Conservation (phyloP, 2,888 invertebrate genomes). For the Sinhomidia bicolor region DNA sequence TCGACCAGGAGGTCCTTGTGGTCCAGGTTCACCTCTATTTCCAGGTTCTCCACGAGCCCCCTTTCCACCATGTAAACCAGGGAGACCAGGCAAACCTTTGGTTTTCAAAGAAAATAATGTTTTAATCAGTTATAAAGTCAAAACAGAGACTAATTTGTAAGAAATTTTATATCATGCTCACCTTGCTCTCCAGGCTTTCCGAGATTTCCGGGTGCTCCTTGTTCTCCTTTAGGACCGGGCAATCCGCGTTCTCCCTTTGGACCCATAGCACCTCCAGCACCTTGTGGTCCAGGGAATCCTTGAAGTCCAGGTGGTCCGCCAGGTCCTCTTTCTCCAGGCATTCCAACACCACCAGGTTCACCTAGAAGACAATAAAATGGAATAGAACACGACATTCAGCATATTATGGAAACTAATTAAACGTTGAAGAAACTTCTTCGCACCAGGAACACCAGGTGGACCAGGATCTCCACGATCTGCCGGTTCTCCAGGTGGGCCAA, state of each 20-base stretch:
- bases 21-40: conserved; percentile 88
- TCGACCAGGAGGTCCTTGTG: conserved; percentile 89
- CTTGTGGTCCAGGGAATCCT: conserved; percentile 84
- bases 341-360: conserved; percentile 88
- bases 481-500: conserved; percentile 90
- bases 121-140: neutral
- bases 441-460: conserved; percentile 85
- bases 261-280: conserved; percentile 86
- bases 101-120: conserved; percentile 81
- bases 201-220: conserved; percentile 86
- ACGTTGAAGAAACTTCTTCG: no score
- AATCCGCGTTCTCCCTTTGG: conserved; percentile 89
- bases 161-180: conserved; percentile 39
- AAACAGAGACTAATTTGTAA: neutral
- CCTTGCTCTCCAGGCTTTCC: conserved; percentile 85
- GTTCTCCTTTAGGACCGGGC: conserved; percentile 88
- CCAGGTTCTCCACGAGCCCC: conserved; percentile 90
- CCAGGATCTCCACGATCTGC: conserved; percentile 91
- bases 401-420: no score
- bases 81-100: conserved; percentile 86
- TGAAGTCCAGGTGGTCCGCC: conserved; percentile 88
- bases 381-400: no score
- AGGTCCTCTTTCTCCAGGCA: conserved; percentile 88
- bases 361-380: no score
- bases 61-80: conserved; percentile 87